These are phyloP conservation scores for Micronisus gabar DNA, from an alignment of 2,113 vertebrate genomes.

Conservation along the genomic window DNA sequence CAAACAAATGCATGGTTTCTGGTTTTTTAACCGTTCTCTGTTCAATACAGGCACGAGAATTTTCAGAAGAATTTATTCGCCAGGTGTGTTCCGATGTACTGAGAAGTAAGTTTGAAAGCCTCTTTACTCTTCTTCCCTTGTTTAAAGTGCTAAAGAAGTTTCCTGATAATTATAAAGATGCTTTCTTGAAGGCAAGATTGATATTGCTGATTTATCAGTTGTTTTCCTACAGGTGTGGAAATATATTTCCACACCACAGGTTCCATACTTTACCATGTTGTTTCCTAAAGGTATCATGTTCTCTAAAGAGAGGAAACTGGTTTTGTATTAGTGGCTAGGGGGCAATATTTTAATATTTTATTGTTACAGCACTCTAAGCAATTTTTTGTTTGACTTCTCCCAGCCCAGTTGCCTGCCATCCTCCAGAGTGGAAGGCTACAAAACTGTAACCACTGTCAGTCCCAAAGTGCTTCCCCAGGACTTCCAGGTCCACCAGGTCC, in stretches of 20 bases:
- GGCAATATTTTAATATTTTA: neutral
- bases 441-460: constrained; percentile 83
- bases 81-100: constrained; percentile 92
- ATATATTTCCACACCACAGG: neutral
- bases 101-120: constrained; percentile 80
- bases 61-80: constrained; percentile 90
- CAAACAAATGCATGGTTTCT: neutral
- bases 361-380: neutral
- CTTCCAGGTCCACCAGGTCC: constrained; percentile 83
- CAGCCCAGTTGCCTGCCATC: constrained; percentile 86
- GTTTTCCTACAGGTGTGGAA: neutral
- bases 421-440: constrained; percentile 83
- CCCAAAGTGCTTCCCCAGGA: constrained; percentile 78
- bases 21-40: constrained; percentile 15
- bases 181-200: neutral
- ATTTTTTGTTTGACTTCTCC: constrained; percentile 45
- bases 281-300: neutral
- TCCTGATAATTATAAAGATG: neutral
- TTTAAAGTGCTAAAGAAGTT: neutral
- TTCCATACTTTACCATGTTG: neutral
- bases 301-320: neutral
- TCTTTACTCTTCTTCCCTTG: neutral
- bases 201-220: neutral
- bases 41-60: constrained; percentile 80
- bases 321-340: neutral